Evolutionary conservation across 2,888 invertebrate genomes (phyloP), one percentile per base, ranked within the genome.

Genomic region (Drosophila kokeensis): DNA sequence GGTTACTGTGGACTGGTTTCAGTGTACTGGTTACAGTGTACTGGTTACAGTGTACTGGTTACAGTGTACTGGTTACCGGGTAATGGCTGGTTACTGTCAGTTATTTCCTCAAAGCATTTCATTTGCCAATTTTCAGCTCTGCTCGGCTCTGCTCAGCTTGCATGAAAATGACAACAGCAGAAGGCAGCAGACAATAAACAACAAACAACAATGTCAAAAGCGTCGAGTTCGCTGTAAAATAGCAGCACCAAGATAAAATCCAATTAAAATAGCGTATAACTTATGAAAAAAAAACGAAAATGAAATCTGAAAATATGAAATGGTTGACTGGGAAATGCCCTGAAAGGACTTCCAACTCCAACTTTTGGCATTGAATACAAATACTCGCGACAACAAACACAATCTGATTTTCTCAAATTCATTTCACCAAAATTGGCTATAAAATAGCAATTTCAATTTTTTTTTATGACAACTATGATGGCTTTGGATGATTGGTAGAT

Each of bases 71-170:
- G 58, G 55, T 29, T 38, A 48, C 49, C 29, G 57, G 50, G n/a
- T 42, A 53, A 38, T 15, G 38, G 38, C 29, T 48, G 54, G 48
- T 58, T 66, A 36, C 65, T 73, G 75, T 68, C 79, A 82, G 83
- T 72, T 90, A 73, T 85, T 85, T 88, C 75, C 83, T 69, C 71
- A 70, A 84, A 84, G 88, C 89, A 79, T 89, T 84, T 84, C 83
- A 84, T 82, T 87, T 84, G 89, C 73, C 90, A 89, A 87, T 85
- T 85, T 88, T 73, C 71, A 32, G 32, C 32, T 32, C 32, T 32
- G 59, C 65, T 73, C 71, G 11, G 32, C 32, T 32, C 11, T 4
- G 58, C 65, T 45, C 74, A 82, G 81, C 81, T 87, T 62, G 70
- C 86, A 72, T 80, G 80, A 79, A 86, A 88, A 75, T 80, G 71